These are phyloP conservation scores for Rhingia rostrata DNA, from an alignment of 2,888 invertebrate genomes.

Conservation along the genomic window DNA sequence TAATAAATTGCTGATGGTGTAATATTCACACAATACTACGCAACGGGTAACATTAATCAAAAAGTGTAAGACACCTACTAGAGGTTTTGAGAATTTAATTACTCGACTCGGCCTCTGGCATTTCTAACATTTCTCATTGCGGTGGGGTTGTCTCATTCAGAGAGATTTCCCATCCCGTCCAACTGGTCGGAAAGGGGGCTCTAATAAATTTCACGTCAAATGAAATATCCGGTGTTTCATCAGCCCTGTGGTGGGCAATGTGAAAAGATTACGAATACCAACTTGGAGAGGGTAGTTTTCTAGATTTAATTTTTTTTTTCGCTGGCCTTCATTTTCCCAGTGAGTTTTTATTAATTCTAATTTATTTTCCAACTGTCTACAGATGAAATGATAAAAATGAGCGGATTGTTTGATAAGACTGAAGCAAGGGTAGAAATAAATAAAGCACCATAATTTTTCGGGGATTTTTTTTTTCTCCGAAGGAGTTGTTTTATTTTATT, in stretches of 20 bases:
- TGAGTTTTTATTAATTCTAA: constrained; percentile 64
- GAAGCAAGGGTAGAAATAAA: constrained; percentile 23
- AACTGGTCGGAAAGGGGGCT: constrained; percentile 12
- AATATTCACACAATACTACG: constrained; percentile 55
- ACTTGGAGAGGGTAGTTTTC: constrained; percentile 32
- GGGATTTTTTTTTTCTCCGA: constrained; percentile 26
- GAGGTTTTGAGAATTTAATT: constrained; percentile 74
- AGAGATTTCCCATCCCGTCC: constrained; percentile 17
- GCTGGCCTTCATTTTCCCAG: not conserved
- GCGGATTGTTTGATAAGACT: constrained; percentile 58
- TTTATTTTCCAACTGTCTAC: constrained; percentile 68
- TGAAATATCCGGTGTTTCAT: constrained; percentile 72
- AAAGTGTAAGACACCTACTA: constrained; percentile 69
- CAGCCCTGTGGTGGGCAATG: constrained; percentile 44
- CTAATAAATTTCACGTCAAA: constrained; percentile 70
- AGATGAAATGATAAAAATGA: constrained; percentile 55
- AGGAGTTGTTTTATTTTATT: constrained; percentile 29
- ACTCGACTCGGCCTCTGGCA: constrained; percentile 69
- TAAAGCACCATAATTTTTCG: constrained; percentile 30
- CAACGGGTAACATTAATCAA: constrained; percentile 72
- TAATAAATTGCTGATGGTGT: constrained; percentile 70
- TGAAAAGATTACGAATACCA: constrained; percentile 58
- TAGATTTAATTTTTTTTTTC: constrained; percentile 7
- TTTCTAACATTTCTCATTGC: constrained; percentile 70
- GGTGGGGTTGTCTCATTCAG: constrained; percentile 43